These are phyloP conservation scores for Liolophura sinensis DNA, from an alignment of 1,140 invertebrate genomes.

Conservation along the genomic window DNA sequence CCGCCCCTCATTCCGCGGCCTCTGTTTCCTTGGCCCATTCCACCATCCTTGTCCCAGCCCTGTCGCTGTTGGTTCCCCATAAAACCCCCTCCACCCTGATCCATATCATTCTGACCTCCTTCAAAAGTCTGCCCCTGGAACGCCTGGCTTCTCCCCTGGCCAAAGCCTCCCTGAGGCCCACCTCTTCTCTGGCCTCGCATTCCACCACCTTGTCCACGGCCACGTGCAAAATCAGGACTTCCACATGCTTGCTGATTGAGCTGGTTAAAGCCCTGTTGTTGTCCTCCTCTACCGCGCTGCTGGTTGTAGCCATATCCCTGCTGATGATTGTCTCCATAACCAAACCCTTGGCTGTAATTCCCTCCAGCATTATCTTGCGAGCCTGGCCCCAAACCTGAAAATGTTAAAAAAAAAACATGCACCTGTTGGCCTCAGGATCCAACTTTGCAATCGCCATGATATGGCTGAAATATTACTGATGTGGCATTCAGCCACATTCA, in stretches of 20 bases:
- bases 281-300: too few relatives aligned
- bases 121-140: constrained; percentile 4
- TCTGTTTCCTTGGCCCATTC: constrained; percentile 6
- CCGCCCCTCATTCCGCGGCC: constrained; percentile 5
- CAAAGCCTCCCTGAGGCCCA: neutral
- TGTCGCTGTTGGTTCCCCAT: constrained; percentile 26
- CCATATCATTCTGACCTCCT: constrained; percentile 24
- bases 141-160: neutral
- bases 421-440: too few relatives aligned
- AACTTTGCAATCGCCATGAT: too few relatives aligned
- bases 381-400: too few relatives aligned
- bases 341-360: too few relatives aligned
- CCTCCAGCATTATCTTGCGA: too few relatives aligned
- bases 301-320: too few relatives aligned
- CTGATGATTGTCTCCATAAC: too few relatives aligned
- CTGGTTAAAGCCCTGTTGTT: neutral
- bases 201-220: constrained; percentile 5
- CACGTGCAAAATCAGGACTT: neutral
- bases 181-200: neutral
- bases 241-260: constrained; percentile 4
- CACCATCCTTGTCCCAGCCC: constrained; percentile 3
- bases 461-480: too few relatives aligned
- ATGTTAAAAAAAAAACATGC: too few relatives aligned
- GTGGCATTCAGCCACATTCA: too few relatives aligned
- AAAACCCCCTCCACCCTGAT: constrained; percentile 24